Evolutionary conservation across 2,113 vertebrate species (phyloP), one percentile per base, ranked within the genome.

Genomic region (Thomomys bottae): DNA sequence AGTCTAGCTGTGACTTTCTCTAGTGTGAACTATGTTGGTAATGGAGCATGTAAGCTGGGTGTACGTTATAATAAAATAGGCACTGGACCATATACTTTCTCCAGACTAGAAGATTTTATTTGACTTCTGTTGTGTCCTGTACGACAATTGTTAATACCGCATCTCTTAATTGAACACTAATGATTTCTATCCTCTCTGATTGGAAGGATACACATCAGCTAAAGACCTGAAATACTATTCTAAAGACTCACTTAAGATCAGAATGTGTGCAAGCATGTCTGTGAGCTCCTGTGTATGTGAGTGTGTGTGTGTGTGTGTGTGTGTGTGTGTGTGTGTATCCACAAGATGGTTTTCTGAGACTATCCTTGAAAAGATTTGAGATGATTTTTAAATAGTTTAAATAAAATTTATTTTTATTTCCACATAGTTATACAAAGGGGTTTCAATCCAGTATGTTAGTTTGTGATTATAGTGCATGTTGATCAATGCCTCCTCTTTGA

Each of bases 1-100:
- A 34, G 70, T 63, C 73, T 92, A 67, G 68, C 78, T 85, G 24
- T 90, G 84, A 68, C 49, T 94, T 94, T 63, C 38, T 84, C 26
- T 83, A 49, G 24, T 67, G 45, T 86, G 45, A 54, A 34, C 42
- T n/a, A 1, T 82, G 78, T 49, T 4, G 3, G 12, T 93, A 85
- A 73, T 78, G 36, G 72, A 20, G 5, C 28, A 32, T 77, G 84
- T 6, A 71, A 20, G n/a, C 82, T 32, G 49, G 67, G 63, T 59
- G 36, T 42, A 8, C 28, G 26, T 20, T 90, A 24, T 75, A 49
- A 71, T 85, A 57, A 85, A 87, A 30, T 45, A 57, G 71, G 17
- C 36, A 28, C 14, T 24, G 11, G 59, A 34, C 57, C 40, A 73
- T 21, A 21, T 45, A 36, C 73, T 88, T 92, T 71, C 6, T 21